Base-by-base conservation (phyloP, 2,113 vertebrate species). In the Pelecanoides urinatrix region DNA sequence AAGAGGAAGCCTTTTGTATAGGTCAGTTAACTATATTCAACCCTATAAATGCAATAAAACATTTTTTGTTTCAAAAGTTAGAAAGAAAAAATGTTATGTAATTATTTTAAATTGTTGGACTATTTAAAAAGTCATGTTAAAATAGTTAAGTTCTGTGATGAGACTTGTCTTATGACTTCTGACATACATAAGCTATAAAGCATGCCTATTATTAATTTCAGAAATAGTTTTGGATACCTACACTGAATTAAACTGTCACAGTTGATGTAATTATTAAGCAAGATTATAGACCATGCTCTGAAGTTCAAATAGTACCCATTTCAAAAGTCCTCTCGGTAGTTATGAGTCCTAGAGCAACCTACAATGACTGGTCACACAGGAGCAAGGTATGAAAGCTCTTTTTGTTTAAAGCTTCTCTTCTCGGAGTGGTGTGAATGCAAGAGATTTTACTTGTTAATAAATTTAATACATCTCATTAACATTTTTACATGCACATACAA, bases 171-270 rank as follows among this genome's bases (percentile, higher is more conserved):
- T 94, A 76, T 20, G 94, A 90, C 74, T 97, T 95, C 45, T 87
- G 89, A 92, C 84, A 71, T 66, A 58, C 55, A 16, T 70, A 94
- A 91, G 50, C 84, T 96, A 74, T 65, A 92, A 95, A 95, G 88
- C 45, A 72, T 83, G 92, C 59, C 53, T 52, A 94, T 95, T 85
- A 79, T 71, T 85, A 77, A 94, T 84, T 97, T 95, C 95, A 96
- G 96, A 78, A 94, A 86, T 38, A 76, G 38, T 88, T 95, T 91
- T 53, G 68, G 90, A 79, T 76, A 97, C 44, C 78, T 82, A 82
- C 52, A 90, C 66, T 86, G 75, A 94, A 88, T 96, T 96, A 92
- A 97, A 93, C 92, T 97, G 88, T 95, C 94, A 94, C 58, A 76
- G 40, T 13, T 77, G 80, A 97, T 92, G 89, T 16, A 93, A 93